Evolutionary conservation across 2,888 invertebrate species (phyloP).

Genomic region (Drosophila atripex): DNA sequence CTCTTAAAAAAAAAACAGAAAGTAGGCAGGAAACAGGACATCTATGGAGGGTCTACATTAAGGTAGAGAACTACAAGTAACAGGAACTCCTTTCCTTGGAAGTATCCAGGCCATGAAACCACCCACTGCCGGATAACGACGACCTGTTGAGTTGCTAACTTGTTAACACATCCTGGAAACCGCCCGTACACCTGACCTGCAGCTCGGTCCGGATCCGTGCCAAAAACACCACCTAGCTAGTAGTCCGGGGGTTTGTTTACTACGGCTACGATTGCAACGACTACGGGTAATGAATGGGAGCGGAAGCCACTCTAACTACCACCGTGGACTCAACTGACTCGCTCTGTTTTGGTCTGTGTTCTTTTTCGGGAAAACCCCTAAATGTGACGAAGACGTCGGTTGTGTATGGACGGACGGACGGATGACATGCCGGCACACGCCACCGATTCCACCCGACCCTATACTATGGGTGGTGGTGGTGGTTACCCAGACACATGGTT

Average conservation of each 20-base stretch:
- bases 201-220: conserved; percentile 39
- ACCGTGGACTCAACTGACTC: conserved; percentile 47
- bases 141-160: conserved; percentile 63
- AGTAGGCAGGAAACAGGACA: too few species aligned
- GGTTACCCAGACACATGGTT: conserved; percentile 63
- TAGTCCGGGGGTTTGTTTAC: conserved; percentile 69
- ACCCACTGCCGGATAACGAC: conserved; percentile 26
- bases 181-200: conserved; percentile 43
- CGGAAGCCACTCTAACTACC: conserved; percentile 72
- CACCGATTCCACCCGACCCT: conserved; percentile 26
- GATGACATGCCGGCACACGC: conserved; percentile 79
- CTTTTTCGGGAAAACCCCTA: conserved; percentile 74
- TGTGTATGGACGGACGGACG: conserved; percentile 58
- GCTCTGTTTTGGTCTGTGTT: conserved; percentile 74
- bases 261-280: conserved; percentile 53
- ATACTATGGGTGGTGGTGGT: conserved; percentile 25
- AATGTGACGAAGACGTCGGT: conserved; percentile 71
- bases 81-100: background rate
- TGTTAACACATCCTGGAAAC: conserved; percentile 43
- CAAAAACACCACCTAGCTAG: conserved; percentile 46
- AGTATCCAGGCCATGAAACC: conserved; percentile 4
- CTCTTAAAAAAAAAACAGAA: background rate
- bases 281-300: conserved; percentile 68
- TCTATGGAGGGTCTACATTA: too few species aligned
- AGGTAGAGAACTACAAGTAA: too few species aligned